Evolutionary conservation across 2,888 invertebrate species (phyloP).

Genomic region (Sinhomidia bicolor): DNA sequence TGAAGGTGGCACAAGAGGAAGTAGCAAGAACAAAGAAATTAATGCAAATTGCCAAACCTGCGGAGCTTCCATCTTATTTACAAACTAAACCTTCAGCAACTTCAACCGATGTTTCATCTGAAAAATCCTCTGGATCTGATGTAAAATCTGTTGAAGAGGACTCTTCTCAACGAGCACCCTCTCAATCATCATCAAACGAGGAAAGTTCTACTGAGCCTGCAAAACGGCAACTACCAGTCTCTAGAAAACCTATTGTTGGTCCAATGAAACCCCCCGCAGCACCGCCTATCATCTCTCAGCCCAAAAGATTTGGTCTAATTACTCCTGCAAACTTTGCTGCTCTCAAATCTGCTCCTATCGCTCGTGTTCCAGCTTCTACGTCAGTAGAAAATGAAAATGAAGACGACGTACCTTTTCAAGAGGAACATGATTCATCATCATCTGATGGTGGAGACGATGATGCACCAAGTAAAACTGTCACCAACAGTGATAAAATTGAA

Average conservation of each 20-base stretch:
- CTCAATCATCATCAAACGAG: too few species aligned
- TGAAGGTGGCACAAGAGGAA: constrained; percentile 87
- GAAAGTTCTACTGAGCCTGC: neutral
- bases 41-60: constrained; percentile 86
- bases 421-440: constrained; percentile 20
- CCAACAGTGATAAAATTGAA: too few species aligned
- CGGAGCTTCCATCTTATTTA: constrained; percentile 81
- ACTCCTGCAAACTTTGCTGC: constrained; percentile 34
- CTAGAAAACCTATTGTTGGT: constrained; percentile 11
- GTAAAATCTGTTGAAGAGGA: too few species aligned
- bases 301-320: constrained; percentile 50
- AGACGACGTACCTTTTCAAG: neutral
- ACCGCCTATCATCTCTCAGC: neutral
- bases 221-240: neutral
- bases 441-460: constrained; percentile 14
- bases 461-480: too few species aligned
- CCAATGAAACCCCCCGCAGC: constrained; percentile 28
- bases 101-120: too few species aligned
- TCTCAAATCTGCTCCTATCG: neutral
- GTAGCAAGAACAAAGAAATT: constrained; percentile 87
- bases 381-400: neutral
- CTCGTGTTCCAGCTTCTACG: neutral
- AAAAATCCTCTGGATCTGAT: too few species aligned
- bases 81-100: neutral
- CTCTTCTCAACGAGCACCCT: too few species aligned